Evolutionary conservation across 2,888 invertebrate genomes (phyloP).

Genomic region (Apamea sordens): DNA sequence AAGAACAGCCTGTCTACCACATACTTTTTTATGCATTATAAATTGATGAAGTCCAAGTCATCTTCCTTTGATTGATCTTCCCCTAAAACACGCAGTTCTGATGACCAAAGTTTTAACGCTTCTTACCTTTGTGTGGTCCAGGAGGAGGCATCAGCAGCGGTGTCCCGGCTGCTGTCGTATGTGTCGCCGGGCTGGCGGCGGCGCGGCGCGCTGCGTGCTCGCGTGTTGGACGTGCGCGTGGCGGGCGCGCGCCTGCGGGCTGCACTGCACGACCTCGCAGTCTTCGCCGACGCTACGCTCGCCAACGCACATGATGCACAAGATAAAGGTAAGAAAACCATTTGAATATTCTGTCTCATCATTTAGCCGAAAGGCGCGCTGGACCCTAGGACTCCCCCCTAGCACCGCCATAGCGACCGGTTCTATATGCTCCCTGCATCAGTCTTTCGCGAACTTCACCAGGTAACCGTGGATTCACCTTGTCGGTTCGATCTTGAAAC

Average conservation of each 20-base stretch:
- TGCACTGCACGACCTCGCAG: slow-evolving; percentile 95
- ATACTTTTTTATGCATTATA: background rate
- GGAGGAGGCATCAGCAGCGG: slow-evolving; percentile 95
- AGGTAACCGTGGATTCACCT: background rate
- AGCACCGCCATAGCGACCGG: background rate
- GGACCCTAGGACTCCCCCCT: background rate
- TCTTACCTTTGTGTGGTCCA: slow-evolving; percentile 54
- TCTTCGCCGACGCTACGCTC: slow-evolving; percentile 96
- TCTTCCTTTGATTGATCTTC: background rate
- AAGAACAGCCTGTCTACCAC: background rate
- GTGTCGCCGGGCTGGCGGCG: slow-evolving; percentile 95
- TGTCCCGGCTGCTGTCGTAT: slow-evolving; percentile 93
- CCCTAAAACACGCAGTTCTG: background rate
- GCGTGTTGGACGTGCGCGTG: slow-evolving; percentile 95
- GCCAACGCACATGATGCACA: slow-evolving; percentile 96
- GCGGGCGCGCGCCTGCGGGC: slow-evolving; percentile 94
- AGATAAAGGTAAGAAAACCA: slow-evolving; percentile 91
- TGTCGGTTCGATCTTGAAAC: background rate
- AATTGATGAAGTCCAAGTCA: background rate
- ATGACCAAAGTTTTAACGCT: background rate
- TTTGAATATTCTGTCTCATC: background rate
- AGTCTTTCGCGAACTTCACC: background rate
- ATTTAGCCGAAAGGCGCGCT: background rate
- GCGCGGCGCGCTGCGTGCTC: slow-evolving; percentile 94
- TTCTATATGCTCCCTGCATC: background rate